Percentiles rank a stretch among this genome's conserved stretches.
Evolutionary conservation across 2,113 vertebrate species (phyloP).

Genomic region (Seriola rivoliana): DNA sequence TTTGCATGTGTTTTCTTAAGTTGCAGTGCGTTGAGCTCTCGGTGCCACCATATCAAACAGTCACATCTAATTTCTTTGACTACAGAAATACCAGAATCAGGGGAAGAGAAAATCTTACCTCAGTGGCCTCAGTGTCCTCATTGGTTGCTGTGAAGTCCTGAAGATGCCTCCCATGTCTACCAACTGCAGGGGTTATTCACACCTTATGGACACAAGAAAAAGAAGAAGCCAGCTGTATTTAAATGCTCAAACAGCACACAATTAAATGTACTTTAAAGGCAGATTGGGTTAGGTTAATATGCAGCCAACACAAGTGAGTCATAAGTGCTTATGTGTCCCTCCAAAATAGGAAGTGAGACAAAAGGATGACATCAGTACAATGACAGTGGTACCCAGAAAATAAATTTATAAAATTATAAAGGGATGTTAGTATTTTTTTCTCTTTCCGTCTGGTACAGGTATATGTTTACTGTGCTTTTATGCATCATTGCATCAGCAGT

Average conservation of each 20-base stretch:
- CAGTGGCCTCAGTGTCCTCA: no score
- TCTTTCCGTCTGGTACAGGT: neutral
- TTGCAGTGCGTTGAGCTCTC: no score
- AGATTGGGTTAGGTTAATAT: neutral
- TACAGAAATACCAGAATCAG: no score
- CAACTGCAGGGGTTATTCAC: no score
- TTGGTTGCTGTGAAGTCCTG: no score
- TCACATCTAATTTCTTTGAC: no score
- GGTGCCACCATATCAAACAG: no score
- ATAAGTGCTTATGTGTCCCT: conserved; percentile 14
- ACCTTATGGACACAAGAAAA: no score
- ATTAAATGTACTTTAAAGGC: neutral
- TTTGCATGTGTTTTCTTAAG: no score
- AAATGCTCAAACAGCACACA: neutral
- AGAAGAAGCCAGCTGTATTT: neutral
- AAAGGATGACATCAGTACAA: conserved; percentile 2
- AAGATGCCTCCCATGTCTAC: no score
- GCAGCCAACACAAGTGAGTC: conserved; percentile 28
- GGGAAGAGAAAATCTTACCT: no score
- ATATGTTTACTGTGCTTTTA: neutral
- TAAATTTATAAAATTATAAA: neutral
- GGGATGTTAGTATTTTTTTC: no score
- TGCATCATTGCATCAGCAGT: conserved; percentile 15
- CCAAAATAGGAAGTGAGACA: neutral
- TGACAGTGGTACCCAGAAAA: neutral